A percentile compares a stretch with the other conserved stretches of the same genome.
phyloP scores from a whole-genome alignment of 2,888 invertebrate species.

The Caenorhabditis sp. region DNA sequence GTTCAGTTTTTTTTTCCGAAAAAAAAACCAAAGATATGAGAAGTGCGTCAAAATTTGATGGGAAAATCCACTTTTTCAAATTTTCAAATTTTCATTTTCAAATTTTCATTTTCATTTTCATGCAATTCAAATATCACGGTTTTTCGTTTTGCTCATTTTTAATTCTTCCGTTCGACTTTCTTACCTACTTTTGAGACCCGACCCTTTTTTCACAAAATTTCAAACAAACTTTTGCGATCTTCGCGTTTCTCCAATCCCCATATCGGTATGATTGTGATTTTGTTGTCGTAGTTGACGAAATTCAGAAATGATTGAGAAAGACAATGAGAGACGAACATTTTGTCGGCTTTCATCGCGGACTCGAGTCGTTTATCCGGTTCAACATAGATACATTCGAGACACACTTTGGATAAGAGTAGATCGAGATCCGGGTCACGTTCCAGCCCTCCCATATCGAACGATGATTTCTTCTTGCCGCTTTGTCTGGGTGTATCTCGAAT shows the following conservation, averaged over 20 bases:
- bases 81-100: too few species aligned
- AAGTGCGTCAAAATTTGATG: too few species aligned
- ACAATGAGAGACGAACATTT: conserved; percentile 22
- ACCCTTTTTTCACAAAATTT: too few species aligned
- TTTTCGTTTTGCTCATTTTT: too few species aligned
- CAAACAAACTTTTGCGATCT: not conserved
- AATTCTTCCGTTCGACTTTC: too few species aligned
- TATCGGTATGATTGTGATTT: conserved; percentile 26
- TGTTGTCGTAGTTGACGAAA: conserved; percentile 10
- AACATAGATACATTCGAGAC: conserved; percentile 34
- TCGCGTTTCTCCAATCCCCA: conserved; percentile 10
- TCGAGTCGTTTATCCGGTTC: conserved; percentile 16
- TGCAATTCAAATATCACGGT: too few species aligned
- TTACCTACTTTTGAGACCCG: too few species aligned
- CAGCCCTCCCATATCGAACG: conserved; percentile 25
- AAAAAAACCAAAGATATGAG: too few species aligned
- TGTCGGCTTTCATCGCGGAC: conserved; percentile 12
- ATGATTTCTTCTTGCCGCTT: not conserved
- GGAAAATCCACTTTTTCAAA: too few species aligned
- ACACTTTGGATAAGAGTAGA: conserved; percentile 38
- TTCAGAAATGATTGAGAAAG: conserved; percentile 21
- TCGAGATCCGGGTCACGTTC: conserved; percentile 40
- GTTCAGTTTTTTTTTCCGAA: too few species aligned
- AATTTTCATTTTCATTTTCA: too few species aligned
- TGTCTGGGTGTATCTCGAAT: conserved; percentile 24